A percentile compares a stretch with the other conserved stretches of the same genome.
phyloP scores from a whole-genome alignment of 2,113 vertebrate species.

The Seriola quinqueradiata region DNA sequence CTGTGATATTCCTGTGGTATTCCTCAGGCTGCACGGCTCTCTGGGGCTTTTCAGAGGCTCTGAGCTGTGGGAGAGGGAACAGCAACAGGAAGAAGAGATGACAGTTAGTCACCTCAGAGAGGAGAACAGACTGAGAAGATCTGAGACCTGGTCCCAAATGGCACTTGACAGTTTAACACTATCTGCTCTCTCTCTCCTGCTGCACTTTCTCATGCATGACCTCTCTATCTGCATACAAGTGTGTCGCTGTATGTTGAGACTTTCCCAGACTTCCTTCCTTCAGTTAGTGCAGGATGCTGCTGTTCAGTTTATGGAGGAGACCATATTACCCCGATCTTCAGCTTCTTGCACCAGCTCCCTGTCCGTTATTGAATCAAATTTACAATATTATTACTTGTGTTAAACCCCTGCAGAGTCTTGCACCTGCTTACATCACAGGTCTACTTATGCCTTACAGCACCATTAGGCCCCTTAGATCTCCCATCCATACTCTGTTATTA shows the following conservation, averaged over 20 bases:
- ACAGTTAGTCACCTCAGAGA: constrained; percentile 76
- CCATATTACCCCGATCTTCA: constrained; percentile 8
- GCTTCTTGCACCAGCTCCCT: constrained; percentile 32
- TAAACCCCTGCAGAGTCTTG: constrained; percentile 37
- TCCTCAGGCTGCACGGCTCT: constrained; percentile 64
- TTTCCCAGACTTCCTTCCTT: not conserved
- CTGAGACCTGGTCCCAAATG: constrained; percentile 63
- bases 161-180: constrained; percentile 65
- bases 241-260: not conserved
- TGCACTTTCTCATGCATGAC: constrained; percentile 5
- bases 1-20: constrained; percentile 64
- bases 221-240: constrained; percentile 10
- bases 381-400: constrained; percentile 6
- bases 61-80: constrained; percentile 61
- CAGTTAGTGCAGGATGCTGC: not conserved
- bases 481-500: constrained; percentile 10
- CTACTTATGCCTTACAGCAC: constrained; percentile 25
- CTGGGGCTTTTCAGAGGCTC: constrained; percentile 59
- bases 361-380: constrained; percentile 37
- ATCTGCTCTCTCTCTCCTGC: not conserved
- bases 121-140: constrained; percentile 59
- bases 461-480: constrained; percentile 23
- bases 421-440: constrained; percentile 68
- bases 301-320: not conserved
- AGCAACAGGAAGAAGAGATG: constrained; percentile 66